Evolutionary conservation across 2,888 invertebrate species (phyloP).

Genomic region (Deroplatys truncata): DNA sequence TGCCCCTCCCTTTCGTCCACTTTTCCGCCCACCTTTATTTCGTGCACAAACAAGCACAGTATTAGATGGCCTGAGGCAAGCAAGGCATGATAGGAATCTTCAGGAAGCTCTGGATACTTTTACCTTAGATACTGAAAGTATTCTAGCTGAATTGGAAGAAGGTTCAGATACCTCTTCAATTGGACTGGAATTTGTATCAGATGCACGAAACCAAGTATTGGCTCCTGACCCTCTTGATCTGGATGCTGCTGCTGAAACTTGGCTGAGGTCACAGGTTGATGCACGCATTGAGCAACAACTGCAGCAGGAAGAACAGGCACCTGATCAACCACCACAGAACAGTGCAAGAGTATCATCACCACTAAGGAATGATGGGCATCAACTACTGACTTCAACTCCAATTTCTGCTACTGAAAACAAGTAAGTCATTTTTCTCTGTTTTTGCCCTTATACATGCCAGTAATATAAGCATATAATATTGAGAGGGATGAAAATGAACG

Average conservation of each 20-base stretch:
- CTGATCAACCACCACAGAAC: neutral
- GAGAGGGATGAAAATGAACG: no score
- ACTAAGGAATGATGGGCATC: neutral
- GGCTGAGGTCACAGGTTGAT: conserved; percentile 22
- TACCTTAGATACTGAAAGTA: neutral
- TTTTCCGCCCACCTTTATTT: neutral
- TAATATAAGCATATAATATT: no score
- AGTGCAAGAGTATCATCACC: neutral
- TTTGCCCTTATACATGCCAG: no score
- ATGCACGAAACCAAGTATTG: neutral
- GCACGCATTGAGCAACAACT: neutral
- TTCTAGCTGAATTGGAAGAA: neutral
- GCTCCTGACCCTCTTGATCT: conserved; percentile 14
- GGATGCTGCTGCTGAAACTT: conserved; percentile 24
- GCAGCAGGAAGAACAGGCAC: neutral
- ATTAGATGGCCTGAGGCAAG: neutral
- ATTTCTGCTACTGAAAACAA: neutral
- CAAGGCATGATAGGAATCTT: neutral
- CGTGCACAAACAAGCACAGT: neutral
- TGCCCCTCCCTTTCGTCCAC: neutral
- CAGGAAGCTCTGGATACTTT: neutral
- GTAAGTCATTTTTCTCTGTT: neutral
- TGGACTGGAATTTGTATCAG: neutral
- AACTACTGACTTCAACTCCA: neutral
- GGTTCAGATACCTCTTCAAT: neutral